Evolutionary conservation across 2,113 vertebrate species (phyloP).

Genomic region (Salvator merianae): DNA sequence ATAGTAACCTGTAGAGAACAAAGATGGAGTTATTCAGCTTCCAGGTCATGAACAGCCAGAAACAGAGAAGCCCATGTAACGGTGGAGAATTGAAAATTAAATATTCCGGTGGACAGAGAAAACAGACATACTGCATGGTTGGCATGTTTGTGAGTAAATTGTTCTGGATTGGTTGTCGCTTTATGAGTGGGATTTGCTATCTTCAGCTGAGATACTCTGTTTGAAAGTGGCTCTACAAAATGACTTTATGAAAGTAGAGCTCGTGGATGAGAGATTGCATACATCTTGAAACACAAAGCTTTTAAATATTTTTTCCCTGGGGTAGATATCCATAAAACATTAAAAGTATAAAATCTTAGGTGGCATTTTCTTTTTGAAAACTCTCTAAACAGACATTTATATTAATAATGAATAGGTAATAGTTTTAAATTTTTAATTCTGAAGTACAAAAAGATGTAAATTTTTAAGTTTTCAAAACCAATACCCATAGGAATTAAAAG

Average conservation of each 20-base stretch:
- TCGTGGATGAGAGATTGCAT: background rate
- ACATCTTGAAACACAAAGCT: background rate
- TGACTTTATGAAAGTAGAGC: background rate
- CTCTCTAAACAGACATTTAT: slow-evolving; percentile 57
- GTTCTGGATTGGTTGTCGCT: background rate
- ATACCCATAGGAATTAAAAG: background rate
- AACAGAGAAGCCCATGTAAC: background rate
- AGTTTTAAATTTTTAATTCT: slow-evolving; percentile 28
- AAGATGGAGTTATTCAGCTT: background rate
- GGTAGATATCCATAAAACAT: slow-evolving; percentile 49
- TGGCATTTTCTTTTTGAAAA: slow-evolving; percentile 58
- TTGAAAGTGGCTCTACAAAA: background rate
- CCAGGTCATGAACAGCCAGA: background rate
- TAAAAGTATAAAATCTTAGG: slow-evolving; percentile 22
- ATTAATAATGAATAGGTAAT: slow-evolving; percentile 47
- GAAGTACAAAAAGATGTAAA: slow-evolving; percentile 26
- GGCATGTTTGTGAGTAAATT: background rate
- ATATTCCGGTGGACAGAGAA: background rate
- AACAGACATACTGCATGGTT: background rate
- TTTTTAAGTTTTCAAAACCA: slow-evolving; percentile 14
- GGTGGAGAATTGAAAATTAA: too few species aligned
- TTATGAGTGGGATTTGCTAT: background rate
- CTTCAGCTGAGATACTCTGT: background rate
- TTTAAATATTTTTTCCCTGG: slow-evolving; percentile 31
- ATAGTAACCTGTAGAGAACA: background rate